Percentiles rank a stretch among this genome's conserved stretches.
Evolutionary conservation across 2,113 vertebrate species (phyloP).

Genomic region (Rhizomys pruinosus): DNA sequence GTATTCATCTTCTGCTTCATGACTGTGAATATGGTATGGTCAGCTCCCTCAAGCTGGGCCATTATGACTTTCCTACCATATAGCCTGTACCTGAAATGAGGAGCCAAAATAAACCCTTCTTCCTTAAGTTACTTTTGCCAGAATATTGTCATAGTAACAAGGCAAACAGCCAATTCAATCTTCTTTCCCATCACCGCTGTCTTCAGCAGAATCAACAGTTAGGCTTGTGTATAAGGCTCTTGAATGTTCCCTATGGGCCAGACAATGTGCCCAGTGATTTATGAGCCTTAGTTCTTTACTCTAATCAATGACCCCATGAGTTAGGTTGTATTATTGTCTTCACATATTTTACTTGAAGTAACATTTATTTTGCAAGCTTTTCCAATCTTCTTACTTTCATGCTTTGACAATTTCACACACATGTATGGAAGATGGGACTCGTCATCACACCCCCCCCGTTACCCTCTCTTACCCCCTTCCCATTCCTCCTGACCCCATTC

Average conservation of each 20-base stretch:
- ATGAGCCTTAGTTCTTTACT: fast-evolving
- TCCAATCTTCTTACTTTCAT: neutral
- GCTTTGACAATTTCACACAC: neutral
- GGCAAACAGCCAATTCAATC: neutral
- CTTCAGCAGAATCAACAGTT: neutral
- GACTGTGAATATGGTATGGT: neutral
- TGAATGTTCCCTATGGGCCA: neutral
- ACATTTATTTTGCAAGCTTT: neutral
- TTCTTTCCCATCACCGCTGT: too few species aligned
- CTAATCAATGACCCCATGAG: too few species aligned
- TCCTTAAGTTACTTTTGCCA: neutral
- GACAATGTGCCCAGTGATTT: fast-evolving
- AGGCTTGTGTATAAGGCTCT: neutral
- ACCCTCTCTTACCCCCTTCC: neutral
- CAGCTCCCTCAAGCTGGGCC: neutral
- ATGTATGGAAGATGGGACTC: neutral
- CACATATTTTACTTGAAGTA: neutral
- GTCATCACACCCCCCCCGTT: neutral
- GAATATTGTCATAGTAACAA: neutral
- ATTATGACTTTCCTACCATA: too few species aligned
- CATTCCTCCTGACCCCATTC: too few species aligned
- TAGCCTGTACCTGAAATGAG: too few species aligned
- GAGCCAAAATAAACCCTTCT: neutral
- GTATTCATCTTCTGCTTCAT: too few species aligned
- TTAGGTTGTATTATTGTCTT: neutral